Percentiles rank a stretch among this genome's conserved stretches.
Evolutionary conservation across 2,113 vertebrate species (phyloP).

Genomic region (Stomatorhinus ivindoensis): DNA sequence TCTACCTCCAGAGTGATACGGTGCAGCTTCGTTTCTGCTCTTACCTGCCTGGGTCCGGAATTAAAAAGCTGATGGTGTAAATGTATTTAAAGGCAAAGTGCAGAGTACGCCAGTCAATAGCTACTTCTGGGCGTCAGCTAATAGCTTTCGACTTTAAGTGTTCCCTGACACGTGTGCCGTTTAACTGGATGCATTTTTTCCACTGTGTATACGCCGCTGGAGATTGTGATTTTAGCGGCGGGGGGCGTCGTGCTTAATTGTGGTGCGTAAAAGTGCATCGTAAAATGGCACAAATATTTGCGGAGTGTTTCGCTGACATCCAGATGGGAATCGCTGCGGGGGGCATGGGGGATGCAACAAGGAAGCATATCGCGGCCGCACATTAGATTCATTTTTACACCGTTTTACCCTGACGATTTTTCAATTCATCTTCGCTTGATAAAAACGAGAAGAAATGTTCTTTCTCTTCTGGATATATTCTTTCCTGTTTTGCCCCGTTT

Average conservation of each 20-base stretch:
- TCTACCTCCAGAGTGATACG: not conserved
- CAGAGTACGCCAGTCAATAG: not conserved
- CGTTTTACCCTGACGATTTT: constrained; percentile 7
- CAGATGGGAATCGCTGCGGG: not conserved
- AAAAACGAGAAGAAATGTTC: constrained; percentile 7
- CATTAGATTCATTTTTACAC: constrained; percentile 22
- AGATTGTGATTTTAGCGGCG: not conserved
- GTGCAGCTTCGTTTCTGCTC: not conserved
- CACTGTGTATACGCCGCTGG: not conserved
- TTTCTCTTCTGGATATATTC: not conserved
- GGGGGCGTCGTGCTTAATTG: not conserved
- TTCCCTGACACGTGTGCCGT: not conserved
- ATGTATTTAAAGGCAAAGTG: not conserved
- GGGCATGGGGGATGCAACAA: not conserved
- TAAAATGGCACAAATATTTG: not conserved
- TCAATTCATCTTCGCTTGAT: constrained; percentile 14
- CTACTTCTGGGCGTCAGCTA: not conserved
- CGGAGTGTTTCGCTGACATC: not conserved
- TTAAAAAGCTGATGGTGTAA: not conserved
- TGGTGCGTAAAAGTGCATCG: not conserved
- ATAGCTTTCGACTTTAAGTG: not conserved
- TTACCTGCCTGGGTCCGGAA: not conserved
- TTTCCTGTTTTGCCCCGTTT: constrained; percentile 12
- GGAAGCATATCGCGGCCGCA: constrained; percentile 32
- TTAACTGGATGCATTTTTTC: not conserved